Evolutionary conservation across 2,888 invertebrate species (phyloP), one percentile per base, ranked within the genome.

Genomic region (Scaptomyza polygonia): DNA sequence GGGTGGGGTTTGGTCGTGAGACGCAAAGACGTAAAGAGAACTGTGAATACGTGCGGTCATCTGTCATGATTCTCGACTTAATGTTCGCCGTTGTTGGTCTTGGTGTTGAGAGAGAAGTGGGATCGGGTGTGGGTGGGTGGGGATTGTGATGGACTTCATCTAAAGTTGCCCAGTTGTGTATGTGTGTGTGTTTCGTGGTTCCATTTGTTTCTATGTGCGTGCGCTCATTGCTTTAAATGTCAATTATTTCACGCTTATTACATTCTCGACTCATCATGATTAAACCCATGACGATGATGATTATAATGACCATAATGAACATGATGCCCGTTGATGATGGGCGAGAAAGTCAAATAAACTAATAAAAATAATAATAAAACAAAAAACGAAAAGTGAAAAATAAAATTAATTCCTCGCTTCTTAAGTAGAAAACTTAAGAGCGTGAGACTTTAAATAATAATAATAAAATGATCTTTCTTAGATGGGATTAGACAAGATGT

Each of bases 231-330:
- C 85, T 77, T 85, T 85, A 82, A 87, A 84, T 85, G 87, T 85
- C 84, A 87, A 87, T 87, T 84, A 87, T 85, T 87, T 87, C 79
- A 84, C 87, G 85, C 85, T 84, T 84, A 84, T 84, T 87, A 82
- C 71, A 84, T 74, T 87, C 74, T 77, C 68, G 66, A 75, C 55
- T 53, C 54, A 49, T 56, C 55, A 69, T 48, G 55, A 63, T 51
- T 42, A n/a, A n/a, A n/a, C n/a, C n/a, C n/a, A 61, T 56, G 52
- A 53, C 47, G 53, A 66, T 45, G 55, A 70, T 54, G 44, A 59
- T 61, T 52, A 68, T 55, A 52, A 47, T 62, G 57, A 48, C 48
- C 65, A 64, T 62, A 64, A 39, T 39, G 39, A 39, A 16, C 39
- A 39, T 9, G 16, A 16, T 39, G 39, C 4, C 7, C 14, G 39